Percentiles rank a stretch among this genome's conserved stretches.
Evolutionary conservation across 2,797 vertebrate species (phyloP).

Genomic region (Hapalemur alaotrensis): DNA sequence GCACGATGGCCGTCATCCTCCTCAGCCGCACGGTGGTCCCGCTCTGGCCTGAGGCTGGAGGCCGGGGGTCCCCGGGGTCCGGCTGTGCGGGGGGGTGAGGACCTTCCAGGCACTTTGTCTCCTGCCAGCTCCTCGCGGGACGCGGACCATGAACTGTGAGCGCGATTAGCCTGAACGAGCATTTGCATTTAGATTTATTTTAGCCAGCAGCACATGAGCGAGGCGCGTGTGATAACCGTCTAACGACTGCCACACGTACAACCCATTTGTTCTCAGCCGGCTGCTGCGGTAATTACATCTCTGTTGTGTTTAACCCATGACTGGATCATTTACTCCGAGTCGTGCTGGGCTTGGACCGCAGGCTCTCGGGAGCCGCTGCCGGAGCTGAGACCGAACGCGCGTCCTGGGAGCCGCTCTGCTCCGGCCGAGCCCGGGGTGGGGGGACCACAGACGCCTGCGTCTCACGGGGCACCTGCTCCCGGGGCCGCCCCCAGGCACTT

Average conservation of each 20-base stretch:
- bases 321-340: constrained; percentile 53
- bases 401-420: not conserved
- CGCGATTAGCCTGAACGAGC: not conserved
- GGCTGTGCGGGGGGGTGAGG: not conserved
- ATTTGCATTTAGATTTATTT: constrained; percentile 10
- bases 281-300: constrained; percentile 68
- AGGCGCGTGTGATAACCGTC: not conserved
- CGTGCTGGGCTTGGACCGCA: not conserved
- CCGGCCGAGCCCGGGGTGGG: not conserved
- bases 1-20: fast-evolving
- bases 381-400: not conserved
- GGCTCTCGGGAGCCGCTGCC: not conserved
- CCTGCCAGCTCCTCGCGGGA: not conserved
- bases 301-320: constrained; percentile 73
- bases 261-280: constrained; percentile 61
- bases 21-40: fast-evolving
- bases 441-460: not conserved
- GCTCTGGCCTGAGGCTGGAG: not conserved
- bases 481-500: too few relatives aligned
- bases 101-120: not conserved
- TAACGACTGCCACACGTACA: not conserved
- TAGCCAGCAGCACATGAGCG: constrained; percentile 1
- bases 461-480: not conserved
- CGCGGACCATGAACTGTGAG: fast-evolving
- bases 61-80: fast-evolving